Evolutionary conservation across 2,797 vertebrate species (phyloP).

Genomic region (Acanthiza pusilla): DNA sequence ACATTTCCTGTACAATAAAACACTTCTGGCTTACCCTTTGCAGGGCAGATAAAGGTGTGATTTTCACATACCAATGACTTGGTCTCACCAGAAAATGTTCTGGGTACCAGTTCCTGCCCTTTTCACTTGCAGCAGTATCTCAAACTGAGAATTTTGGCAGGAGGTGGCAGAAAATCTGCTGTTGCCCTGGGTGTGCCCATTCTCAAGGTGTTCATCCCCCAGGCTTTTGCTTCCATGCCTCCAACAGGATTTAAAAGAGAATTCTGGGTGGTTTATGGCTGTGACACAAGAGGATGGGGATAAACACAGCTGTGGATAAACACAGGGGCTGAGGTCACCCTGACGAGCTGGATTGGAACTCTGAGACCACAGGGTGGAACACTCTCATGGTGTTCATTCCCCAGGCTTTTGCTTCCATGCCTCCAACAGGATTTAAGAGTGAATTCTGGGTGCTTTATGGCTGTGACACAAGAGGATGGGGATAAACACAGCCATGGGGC

Average conservation of each 20-base stretch:
- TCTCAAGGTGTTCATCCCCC: not conserved
- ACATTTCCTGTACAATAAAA: fast-evolving
- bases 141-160: not conserved
- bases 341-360: not conserved
- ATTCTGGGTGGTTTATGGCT: not conserved
- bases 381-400: fast-evolving
- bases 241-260: not conserved
- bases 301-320: not conserved
- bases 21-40: not conserved
- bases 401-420: not conserved
- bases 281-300: not conserved
- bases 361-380: not conserved
- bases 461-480: not conserved
- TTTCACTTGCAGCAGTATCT: not conserved
- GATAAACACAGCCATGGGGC: not conserved
- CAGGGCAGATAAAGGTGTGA: not conserved
- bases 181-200: fast-evolving
- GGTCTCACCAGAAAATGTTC: not conserved
- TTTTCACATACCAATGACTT: not conserved
- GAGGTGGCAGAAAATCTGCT: not conserved
- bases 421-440: not conserved
- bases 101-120: not conserved
- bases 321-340: not conserved
- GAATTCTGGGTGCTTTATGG: not conserved
- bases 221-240: not conserved